Conservation (phyloP, 2,797 vertebrate species). For the Typhlichthys subterraneus region DNA sequence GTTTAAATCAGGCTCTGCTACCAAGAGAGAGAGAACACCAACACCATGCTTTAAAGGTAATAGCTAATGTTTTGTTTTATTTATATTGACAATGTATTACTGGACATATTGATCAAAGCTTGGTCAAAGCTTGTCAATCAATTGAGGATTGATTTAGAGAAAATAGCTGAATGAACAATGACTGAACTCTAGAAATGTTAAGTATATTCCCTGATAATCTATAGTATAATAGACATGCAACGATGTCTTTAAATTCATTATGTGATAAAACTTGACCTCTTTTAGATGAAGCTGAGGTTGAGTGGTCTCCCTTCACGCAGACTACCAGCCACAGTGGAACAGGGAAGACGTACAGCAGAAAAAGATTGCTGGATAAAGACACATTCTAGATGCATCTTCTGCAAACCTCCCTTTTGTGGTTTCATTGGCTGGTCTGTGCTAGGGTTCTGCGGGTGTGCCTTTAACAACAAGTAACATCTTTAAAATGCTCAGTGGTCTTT, state of each 20-base stretch:
- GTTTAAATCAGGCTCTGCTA: constrained; percentile 67
- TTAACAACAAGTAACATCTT: too few relatives aligned
- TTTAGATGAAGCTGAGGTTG: constrained; percentile 49
- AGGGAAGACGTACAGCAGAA: constrained; percentile 83
- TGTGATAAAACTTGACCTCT: not conserved
- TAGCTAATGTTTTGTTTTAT: not conserved
- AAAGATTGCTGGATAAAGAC: constrained; percentile 80
- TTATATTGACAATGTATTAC: not conserved
- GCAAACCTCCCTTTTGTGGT: not conserved
- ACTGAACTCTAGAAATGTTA: not conserved
- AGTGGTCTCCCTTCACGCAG: constrained; percentile 75
- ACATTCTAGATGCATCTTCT: not conserved
- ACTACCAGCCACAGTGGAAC: constrained; percentile 47
- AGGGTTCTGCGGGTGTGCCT: too few relatives aligned
- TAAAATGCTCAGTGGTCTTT: too few relatives aligned
- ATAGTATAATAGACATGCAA: too few relatives aligned
- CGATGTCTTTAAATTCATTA: too few relatives aligned
- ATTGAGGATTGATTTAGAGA: not conserved
- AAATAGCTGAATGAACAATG: not conserved
- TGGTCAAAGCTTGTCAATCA: not conserved
- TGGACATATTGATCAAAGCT: not conserved
- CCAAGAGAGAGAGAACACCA: constrained; percentile 35
- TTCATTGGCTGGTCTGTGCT: not conserved
- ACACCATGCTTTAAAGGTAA: constrained; percentile 33
- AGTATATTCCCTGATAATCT: too few relatives aligned